Conservation (phyloP, 1,140 invertebrate genomes). For the Drosophila miranda region DNA sequence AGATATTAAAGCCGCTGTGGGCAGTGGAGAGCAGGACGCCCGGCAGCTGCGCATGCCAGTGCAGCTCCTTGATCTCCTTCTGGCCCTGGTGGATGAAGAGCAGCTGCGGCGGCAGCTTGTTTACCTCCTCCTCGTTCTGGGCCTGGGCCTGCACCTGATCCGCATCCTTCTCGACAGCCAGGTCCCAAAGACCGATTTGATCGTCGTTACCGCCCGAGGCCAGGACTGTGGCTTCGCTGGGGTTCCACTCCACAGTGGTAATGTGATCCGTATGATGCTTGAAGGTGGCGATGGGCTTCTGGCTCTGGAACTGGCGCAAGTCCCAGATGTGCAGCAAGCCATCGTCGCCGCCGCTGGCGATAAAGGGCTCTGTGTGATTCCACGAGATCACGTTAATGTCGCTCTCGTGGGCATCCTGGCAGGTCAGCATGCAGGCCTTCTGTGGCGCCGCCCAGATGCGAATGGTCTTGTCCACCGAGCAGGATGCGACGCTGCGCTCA, state of each 20-base stretch:
- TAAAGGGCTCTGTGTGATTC: slow-evolving; percentile 95
- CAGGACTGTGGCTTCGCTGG: slow-evolving; percentile 94
- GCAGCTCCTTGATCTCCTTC: slow-evolving; percentile 98
- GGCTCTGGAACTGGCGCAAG: slow-evolving; percentile 92
- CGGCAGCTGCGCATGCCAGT: slow-evolving; percentile 98
- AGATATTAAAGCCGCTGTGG: slow-evolving; percentile 97
- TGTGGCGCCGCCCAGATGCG: slow-evolving; percentile 92
- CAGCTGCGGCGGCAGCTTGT: slow-evolving; percentile 95
- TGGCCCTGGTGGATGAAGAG: slow-evolving; percentile 99
- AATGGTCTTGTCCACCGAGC: slow-evolving; percentile 96
- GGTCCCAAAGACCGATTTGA: slow-evolving; percentile 98
- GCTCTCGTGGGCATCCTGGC: slow-evolving; percentile 91
- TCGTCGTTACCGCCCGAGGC: slow-evolving; percentile 97
- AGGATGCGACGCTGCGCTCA: slow-evolving; percentile 96
- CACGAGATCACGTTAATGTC: slow-evolving; percentile 99
- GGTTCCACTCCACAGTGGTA: slow-evolving; percentile 98
- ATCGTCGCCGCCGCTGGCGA: slow-evolving; percentile 98
- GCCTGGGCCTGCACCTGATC: slow-evolving; percentile 84
- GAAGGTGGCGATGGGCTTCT: slow-evolving; percentile 93
- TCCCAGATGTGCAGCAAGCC: slow-evolving; percentile 98
- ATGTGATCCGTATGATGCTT: slow-evolving; percentile 96
- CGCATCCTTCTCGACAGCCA: slow-evolving; percentile 92
- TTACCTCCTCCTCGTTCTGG: slow-evolving; percentile 77
- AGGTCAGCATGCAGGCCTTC: slow-evolving; percentile 96
- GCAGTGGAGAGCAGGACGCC: slow-evolving; percentile 98